These are phyloP conservation scores for Capra hircus DNA, from an alignment of 2,113 vertebrate genomes.

Conservation along the genomic window DNA sequence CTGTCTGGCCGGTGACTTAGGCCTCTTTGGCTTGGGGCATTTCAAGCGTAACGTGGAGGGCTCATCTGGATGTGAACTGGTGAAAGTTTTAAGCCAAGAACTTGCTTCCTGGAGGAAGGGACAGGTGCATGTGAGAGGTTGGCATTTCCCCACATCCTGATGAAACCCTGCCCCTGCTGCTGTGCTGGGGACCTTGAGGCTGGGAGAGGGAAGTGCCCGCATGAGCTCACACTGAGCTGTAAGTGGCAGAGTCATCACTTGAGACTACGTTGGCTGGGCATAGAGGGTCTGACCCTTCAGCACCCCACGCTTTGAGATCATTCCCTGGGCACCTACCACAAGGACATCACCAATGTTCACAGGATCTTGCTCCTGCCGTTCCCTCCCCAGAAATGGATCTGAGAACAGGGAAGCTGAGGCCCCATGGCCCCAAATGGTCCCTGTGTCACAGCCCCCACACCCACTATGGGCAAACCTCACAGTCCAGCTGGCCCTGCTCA, in stretches of 20 bases:
- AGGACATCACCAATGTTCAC: fast-evolving
- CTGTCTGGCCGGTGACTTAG: fast-evolving
- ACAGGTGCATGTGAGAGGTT: neutral
- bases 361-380: neutral
- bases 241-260: fast-evolving
- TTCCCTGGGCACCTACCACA: neutral
- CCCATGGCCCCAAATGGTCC: neutral
- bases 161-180: too few species aligned
- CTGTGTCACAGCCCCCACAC: neutral
- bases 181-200: neutral
- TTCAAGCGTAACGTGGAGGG: fast-evolving
- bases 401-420: neutral
- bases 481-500: neutral
- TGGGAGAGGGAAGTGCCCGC: neutral
- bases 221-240: neutral
- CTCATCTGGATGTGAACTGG: fast-evolving
- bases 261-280: fast-evolving
- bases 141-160: neutral
- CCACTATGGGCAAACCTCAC: neutral
- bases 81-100: fast-evolving
- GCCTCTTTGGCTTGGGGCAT: too few species aligned
- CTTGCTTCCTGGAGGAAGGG: neutral
- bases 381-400: neutral
- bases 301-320: fast-evolving
- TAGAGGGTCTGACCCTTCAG: neutral